Conservation (phyloP, 2,113 vertebrate species). For the Anhinga rufa region DNA sequence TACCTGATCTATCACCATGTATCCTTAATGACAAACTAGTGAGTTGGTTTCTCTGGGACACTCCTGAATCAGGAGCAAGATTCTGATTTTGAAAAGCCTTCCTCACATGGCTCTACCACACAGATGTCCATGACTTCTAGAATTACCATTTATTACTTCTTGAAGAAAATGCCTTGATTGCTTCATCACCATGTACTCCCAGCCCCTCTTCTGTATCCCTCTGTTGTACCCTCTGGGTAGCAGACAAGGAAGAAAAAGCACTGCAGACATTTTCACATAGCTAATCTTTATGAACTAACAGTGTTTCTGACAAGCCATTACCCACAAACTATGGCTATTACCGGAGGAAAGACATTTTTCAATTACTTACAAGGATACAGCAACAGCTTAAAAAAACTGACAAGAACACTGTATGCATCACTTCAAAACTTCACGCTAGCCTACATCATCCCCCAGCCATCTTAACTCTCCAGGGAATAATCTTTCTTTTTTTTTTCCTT, state of each 20-base stretch:
- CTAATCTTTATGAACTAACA: constrained; percentile 19
- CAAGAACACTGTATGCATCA: constrained; percentile 5
- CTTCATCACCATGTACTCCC: not conserved
- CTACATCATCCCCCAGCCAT: not conserved
- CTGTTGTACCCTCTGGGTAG: not conserved
- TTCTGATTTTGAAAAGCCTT: not conserved
- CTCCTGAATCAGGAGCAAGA: not conserved
- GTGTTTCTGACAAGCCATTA: constrained; percentile 23
- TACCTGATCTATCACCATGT: not conserved
- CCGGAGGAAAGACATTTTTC: constrained; percentile 2
- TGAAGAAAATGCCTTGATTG: not conserved
- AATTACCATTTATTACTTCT: not conserved
- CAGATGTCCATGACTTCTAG: not conserved
- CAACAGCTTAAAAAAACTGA: not conserved
- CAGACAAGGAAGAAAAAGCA: constrained; percentile 1
- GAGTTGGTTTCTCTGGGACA: not conserved
- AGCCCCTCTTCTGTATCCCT: not conserved
- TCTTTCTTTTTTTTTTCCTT: not conserved
- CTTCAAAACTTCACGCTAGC: not conserved
- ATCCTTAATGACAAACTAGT: not conserved
- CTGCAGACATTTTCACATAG: not conserved
- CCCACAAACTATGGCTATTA: constrained; percentile 19
- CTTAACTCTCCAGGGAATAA: not conserved
- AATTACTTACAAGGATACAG: not conserved
- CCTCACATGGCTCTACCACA: not conserved